Evolutionary conservation across 2,113 vertebrate species (phyloP), one percentile per base, ranked within the genome.

Genomic region (Accipiter cooperii): DNA sequence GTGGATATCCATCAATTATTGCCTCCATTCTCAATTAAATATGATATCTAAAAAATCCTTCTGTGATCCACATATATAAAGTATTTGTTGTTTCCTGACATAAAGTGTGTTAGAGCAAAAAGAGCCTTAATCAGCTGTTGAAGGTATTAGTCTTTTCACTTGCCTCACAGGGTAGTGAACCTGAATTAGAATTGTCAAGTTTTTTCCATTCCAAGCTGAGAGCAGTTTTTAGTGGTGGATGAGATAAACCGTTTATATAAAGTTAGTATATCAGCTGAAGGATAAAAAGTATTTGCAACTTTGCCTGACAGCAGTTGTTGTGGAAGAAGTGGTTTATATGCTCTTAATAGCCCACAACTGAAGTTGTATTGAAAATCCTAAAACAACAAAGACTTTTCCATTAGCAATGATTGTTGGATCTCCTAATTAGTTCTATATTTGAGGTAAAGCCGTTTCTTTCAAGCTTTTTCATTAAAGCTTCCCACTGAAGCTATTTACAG

Each of bases 401-500:
- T 70, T 66, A 82, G 36, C 69, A 91, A 5, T 82, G 74, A 57
- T 78, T 63, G 28, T 82, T 87, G 26, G 65, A 74, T 92, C 81
- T 91, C 51, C 51, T 94, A 78, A 89, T 87, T 84, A 93, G n/a
- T 77, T 87, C 57, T 87, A 54, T 69, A 18, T 89, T 82, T 89
- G 78, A 84, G 77, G 65, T 58, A 91, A 89, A 91, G 61, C 57
- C 70, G 38, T 91, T 87, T 74, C 55, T 95, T 96, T 92, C 60
- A 87, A 63, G n/a, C 33, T 61, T 91, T 94, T 91, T 64, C 26
- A 25, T 78, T 76, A 90, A 66, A 93, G 49, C 74, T 95, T 84
- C 78, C 82, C 38, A 71, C 65, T 89, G 87, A 89, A 94, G 51
- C 77, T 91, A 76, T 93, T 94, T 95, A 70, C 65, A 87, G 68